phyloP scores from a whole-genome alignment of 2,888 invertebrate species.

The Temnothorax ravouxi region DNA sequence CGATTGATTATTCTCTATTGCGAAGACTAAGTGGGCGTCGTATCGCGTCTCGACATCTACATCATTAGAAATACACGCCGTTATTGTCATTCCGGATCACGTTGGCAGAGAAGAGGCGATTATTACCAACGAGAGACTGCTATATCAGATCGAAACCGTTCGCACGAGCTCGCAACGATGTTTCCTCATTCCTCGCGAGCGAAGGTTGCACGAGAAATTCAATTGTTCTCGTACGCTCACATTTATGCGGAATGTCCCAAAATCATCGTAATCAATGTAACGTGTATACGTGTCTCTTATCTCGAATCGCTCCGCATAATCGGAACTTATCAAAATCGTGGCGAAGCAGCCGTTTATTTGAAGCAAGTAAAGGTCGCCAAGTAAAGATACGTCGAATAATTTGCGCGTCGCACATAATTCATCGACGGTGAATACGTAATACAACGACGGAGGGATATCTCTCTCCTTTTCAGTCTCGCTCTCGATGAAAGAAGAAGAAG shows the following conservation, averaged over 20 bases:
- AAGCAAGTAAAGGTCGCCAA: not conserved
- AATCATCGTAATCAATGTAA: not conserved
- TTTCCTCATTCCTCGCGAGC: not conserved
- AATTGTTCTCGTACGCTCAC: too few relatives aligned
- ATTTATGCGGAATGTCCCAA: not conserved
- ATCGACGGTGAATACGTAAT: constrained; percentile 29
- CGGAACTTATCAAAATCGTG: not conserved
- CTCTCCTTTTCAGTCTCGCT: not conserved
- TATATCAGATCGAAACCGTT: constrained; percentile 1
- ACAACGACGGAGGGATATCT: not conserved
- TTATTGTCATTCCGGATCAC: not conserved
- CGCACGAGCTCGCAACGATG: not conserved
- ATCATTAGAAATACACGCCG: constrained; percentile 43
- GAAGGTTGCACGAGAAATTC: not conserved
- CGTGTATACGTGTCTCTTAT: not conserved
- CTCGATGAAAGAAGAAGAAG: not conserved
- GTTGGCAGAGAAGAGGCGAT: constrained; percentile 18
- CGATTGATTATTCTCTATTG: constrained; percentile 50
- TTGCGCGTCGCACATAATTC: constrained; percentile 48
- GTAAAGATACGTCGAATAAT: constrained; percentile 36
- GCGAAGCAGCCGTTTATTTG: not conserved
- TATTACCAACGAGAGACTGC: constrained; percentile 1
- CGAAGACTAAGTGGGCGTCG: constrained; percentile 44
- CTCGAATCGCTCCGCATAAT: not conserved
- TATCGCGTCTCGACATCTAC: constrained; percentile 54